Evolutionary conservation across 2,113 vertebrate genomes (phyloP).

Genomic region (Lophotis ruficrista): DNA sequence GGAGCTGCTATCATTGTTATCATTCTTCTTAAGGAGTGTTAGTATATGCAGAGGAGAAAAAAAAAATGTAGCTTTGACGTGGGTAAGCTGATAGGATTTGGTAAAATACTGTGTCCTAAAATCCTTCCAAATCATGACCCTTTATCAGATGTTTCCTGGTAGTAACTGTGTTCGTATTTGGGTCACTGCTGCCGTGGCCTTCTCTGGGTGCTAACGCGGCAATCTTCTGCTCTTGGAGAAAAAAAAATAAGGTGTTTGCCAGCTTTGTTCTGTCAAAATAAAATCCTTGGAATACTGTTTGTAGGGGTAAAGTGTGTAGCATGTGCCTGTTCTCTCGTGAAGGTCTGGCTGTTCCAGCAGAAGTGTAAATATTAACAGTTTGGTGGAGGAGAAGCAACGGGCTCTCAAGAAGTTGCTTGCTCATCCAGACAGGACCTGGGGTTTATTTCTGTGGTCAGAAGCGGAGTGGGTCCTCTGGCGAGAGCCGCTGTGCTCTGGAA

Average conservation of each 20-base stretch:
- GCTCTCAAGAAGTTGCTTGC: neutral
- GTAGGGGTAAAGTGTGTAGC: neutral
- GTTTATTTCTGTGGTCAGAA: neutral
- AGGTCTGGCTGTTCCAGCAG: neutral
- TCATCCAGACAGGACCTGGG: neutral
- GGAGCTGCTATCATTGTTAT: neutral
- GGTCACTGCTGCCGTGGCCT: neutral
- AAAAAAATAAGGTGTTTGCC: neutral
- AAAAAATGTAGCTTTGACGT: neutral
- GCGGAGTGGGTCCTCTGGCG: neutral
- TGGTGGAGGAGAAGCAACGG: neutral
- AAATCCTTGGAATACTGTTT: neutral
- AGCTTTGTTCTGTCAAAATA: neutral
- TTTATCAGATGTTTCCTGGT: neutral
- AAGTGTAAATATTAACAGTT: neutral
- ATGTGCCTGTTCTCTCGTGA: neutral
- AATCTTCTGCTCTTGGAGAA: neutral
- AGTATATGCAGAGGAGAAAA: neutral
- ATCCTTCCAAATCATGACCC: neutral
- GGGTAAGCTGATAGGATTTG: neutral
- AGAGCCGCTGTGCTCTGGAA: neutral
- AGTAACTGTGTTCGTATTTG: neutral
- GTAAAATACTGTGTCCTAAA: neutral
- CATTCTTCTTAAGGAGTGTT: neutral
- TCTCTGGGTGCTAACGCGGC: neutral